These are phyloP conservation scores for Odontophorus gujanensis DNA, from an alignment of 2,113 vertebrate species.

Conservation along the genomic window DNA sequence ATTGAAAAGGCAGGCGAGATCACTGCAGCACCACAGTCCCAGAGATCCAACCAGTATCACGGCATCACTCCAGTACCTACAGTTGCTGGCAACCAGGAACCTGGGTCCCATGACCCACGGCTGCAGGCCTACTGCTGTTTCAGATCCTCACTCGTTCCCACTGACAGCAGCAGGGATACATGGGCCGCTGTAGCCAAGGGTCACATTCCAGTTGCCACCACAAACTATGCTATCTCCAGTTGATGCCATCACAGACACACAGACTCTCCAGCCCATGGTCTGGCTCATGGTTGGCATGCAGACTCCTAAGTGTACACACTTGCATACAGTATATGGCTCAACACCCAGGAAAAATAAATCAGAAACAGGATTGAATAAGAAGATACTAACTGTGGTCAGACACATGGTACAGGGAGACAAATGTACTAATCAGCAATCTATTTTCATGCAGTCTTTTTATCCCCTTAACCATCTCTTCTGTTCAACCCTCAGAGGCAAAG, in stretches of 20 bases:
- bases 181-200: not conserved
- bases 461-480: no score
- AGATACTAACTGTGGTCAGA: no score
- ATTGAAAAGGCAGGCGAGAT: not conserved
- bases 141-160: not conserved
- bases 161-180: not conserved
- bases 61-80: not conserved
- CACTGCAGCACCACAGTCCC: not conserved
- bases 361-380: no score
- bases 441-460: no score
- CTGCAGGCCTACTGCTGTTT: not conserved
- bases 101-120: not conserved
- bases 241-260: not conserved
- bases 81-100: fast-evolving
- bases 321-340: no score
- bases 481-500: no score
- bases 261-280: not conserved
- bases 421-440: no score
- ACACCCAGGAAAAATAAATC: no score
- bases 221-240: not conserved
- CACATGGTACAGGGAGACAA: no score
- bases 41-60: fast-evolving
- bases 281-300: no score
- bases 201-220: not conserved
- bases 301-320: no score